Evolutionary conservation across 2,888 invertebrate species (phyloP), one percentile per base, ranked within the genome.

Genomic region (Pterostichus madidus): DNA sequence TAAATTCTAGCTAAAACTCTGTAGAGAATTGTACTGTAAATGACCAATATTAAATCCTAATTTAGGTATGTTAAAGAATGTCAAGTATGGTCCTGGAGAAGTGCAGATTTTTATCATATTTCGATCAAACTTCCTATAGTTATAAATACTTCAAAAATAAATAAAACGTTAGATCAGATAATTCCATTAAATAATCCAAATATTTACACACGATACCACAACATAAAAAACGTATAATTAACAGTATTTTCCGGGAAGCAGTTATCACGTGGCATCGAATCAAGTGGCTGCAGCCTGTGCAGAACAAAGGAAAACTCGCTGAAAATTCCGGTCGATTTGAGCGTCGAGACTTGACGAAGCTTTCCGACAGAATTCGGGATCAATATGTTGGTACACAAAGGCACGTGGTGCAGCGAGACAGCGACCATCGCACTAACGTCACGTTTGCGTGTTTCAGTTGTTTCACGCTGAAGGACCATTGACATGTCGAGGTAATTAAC

Each of bases 301-400:
- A 56, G 81, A 81, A 81, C 81, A 81, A 81, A 81, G 81, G 61
- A 75, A 59, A 56, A 44, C 13, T 80, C 44, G 71, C 13, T 52
- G 53, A 56, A 80, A 75, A 81, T 81, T 81, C 61, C 11, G 73
- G 49, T 81, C 81, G 81, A 81, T 81, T 81, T 81, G 44, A 75
- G 13, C 11, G 24, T 39, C 75, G 75, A 75, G 59, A 13, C 8
- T 32, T 59, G 68, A 3, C 81, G 81, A 81, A 56, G 35, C 17
- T 59, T 11, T 0, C 56, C 81, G 81, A 81, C 73, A 49, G 61
- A 44, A 75, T 32, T 39, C 49, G n/a, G 68, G 85, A 89, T 90
- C 87, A 87, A 87, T 87, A 86, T 87, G 87, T 87, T 87, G 86
- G 86, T 86, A 87, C 85, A 86, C 86, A 86, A 84, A 84, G 86